Conservation (phyloP, 2,113 vertebrate genomes). For the Okapia johnstoni region DNA sequence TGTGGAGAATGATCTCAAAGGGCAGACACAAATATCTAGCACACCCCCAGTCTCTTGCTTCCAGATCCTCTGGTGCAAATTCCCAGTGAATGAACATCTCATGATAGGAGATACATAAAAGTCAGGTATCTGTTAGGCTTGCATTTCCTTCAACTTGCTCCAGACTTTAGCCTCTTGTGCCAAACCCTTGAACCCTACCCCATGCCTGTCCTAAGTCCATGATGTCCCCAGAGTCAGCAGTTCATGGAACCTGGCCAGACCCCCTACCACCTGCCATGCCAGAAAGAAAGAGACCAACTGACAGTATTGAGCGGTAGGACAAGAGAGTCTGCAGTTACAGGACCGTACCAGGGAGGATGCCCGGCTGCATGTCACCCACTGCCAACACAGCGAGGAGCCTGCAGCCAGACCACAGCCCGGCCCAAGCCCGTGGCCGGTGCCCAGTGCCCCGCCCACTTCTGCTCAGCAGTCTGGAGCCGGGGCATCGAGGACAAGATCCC, state of each 20-base stretch:
- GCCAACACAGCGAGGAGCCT: background rate
- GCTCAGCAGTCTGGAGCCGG: background rate
- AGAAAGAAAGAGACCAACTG: background rate
- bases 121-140: background rate
- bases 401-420: rapidly evolving
- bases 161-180: background rate
- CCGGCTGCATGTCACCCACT: rapidly evolving
- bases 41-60: background rate
- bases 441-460: rapidly evolving
- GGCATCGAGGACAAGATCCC: background rate
- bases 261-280: rapidly evolving
- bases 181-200: background rate
- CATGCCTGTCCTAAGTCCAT: background rate
- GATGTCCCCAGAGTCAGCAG: background rate
- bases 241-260: background rate
- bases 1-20: background rate
- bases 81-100: background rate
- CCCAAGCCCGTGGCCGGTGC: rapidly evolving
- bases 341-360: background rate
- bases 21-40: background rate
- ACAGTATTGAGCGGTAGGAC: rapidly evolving
- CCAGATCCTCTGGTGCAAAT: background rate
- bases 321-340: background rate
- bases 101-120: background rate
- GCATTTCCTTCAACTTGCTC: background rate